phyloP scores from a whole-genome alignment of 2,113 vertebrate species.

The Psettodes erumei region DNA sequence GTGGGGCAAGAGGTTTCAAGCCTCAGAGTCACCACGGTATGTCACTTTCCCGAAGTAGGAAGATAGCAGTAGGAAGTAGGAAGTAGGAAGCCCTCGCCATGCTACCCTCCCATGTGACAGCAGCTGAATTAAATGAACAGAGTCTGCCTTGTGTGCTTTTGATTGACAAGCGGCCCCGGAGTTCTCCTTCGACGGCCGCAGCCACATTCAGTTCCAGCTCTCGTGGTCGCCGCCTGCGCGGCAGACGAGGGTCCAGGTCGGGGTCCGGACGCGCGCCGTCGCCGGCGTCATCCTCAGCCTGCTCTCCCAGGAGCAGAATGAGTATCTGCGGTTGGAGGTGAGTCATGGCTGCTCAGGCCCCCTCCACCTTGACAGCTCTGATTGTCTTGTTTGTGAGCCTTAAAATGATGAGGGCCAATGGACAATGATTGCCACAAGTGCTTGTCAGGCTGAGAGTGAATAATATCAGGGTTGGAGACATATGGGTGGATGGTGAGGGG shows the following conservation, averaged over 20 bases:
- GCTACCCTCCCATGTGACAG: slow-evolving; percentile 56
- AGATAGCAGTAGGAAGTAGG: slow-evolving; percentile 62
- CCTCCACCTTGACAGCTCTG: slow-evolving; percentile 50
- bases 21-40: slow-evolving; percentile 10
- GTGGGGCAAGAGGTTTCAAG: slow-evolving; percentile 10
- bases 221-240: slow-evolving; percentile 76
- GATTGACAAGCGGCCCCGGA: slow-evolving; percentile 83
- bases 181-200: slow-evolving; percentile 86
- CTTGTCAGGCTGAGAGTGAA: slow-evolving; percentile 70
- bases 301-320: slow-evolving; percentile 83
- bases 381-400: slow-evolving; percentile 63
- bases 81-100: neutral
- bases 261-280: slow-evolving; percentile 85
- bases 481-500: slow-evolving; percentile 66
- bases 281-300: slow-evolving; percentile 83
- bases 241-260: slow-evolving; percentile 80
- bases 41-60: slow-evolving; percentile 26
- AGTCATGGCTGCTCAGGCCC: slow-evolving; percentile 57
- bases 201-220: slow-evolving; percentile 87
- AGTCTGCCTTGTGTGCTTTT: slow-evolving; percentile 55
- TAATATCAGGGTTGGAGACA: slow-evolving; percentile 75
- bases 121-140: slow-evolving; percentile 66
- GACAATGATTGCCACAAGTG: slow-evolving; percentile 57
- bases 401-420: slow-evolving; percentile 51
- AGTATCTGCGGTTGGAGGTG: slow-evolving; percentile 89